Conservation (phyloP, 35 echinoderm and acorn worm genomes). For the Hemicentrotus pulcherrimus region DNA sequence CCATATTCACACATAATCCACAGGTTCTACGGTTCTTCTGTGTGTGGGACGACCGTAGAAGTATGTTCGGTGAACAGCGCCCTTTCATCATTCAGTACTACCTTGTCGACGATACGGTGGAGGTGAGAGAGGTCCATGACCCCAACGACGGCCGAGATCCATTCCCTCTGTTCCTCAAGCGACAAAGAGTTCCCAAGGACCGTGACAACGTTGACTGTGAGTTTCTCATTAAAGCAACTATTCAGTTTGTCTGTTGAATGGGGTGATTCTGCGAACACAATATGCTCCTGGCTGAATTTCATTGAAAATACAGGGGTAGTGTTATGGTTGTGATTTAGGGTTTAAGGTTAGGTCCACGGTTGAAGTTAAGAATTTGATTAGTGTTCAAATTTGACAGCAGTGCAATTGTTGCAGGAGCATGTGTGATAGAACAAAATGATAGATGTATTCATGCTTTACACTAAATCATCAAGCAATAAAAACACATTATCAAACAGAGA, state of each 20-base stretch:
- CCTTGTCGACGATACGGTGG: constrained; percentile 93
- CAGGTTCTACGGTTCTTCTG: constrained; percentile 97
- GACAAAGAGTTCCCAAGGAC: constrained; percentile 93
- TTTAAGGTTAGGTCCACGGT: too few species aligned
- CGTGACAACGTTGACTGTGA: constrained; percentile 96
- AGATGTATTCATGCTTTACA: too few species aligned
- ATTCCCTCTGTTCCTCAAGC: constrained; percentile 83
- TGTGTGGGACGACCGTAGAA: constrained; percentile 94
- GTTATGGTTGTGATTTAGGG: too few species aligned
- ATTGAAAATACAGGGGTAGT: too few species aligned
- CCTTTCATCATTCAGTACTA: constrained; percentile 99
- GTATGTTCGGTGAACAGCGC: constrained; percentile 95
- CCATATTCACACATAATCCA: background rate
- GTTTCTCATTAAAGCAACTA: constrained; percentile 20
- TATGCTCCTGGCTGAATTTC: too few species aligned
- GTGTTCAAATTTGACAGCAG: too few species aligned
- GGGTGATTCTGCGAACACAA: too few species aligned
- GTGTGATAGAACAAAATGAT: too few species aligned
- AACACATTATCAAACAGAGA: too few species aligned
- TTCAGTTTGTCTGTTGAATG: background rate
- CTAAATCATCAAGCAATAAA: too few species aligned
- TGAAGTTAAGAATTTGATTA: too few species aligned
- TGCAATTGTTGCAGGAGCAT: too few species aligned
- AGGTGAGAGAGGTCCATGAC: constrained; percentile 91
- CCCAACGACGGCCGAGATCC: constrained; percentile 96